phyloP scores from a whole-genome alignment of 2,113 vertebrate species.

The Amphiprion ocellaris region DNA sequence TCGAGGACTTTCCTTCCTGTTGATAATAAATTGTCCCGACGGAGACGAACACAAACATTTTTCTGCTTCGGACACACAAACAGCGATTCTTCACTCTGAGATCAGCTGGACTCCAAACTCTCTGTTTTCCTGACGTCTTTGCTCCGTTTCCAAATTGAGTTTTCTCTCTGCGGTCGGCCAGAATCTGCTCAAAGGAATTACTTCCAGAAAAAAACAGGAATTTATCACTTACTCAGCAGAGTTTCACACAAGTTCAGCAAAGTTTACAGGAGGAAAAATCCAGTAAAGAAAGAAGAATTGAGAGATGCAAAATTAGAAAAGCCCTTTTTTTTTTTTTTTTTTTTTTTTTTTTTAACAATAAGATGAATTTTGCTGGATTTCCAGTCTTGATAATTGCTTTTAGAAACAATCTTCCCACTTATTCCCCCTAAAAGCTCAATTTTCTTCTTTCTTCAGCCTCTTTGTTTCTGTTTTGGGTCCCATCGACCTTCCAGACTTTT shows the following conservation, averaged over 20 bases:
- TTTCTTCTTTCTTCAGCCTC: neutral
- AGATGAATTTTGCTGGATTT: too few relatives aligned
- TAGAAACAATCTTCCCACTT: too few relatives aligned
- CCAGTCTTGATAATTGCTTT: too few relatives aligned
- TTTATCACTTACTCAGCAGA: neutral
- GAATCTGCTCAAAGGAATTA: slow-evolving; percentile 7
- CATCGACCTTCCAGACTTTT: neutral
- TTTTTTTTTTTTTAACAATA: too few relatives aligned
- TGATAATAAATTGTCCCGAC: slow-evolving; percentile 39
- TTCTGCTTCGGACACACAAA: slow-evolving; percentile 26
- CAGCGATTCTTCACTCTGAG: slow-evolving; percentile 42
- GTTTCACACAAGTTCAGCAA: too few relatives aligned
- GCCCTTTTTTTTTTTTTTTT: too few relatives aligned
- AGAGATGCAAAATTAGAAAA: too few relatives aligned
- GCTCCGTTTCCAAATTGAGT: slow-evolving; percentile 38
- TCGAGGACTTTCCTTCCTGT: slow-evolving; percentile 6
- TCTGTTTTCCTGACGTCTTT: slow-evolving; percentile 10
- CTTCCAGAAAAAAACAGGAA: neutral
- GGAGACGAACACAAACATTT: slow-evolving; percentile 40
- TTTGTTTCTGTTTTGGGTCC: neutral
- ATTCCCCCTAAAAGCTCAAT: too few relatives aligned
- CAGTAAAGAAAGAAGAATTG: too few relatives aligned
- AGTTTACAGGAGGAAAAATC: too few relatives aligned
- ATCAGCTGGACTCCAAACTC: slow-evolving; percentile 41
- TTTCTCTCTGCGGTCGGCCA: slow-evolving; percentile 26